Conservation (phyloP, 2,888 invertebrate species). For the Lamellibrachia columna region DNA sequence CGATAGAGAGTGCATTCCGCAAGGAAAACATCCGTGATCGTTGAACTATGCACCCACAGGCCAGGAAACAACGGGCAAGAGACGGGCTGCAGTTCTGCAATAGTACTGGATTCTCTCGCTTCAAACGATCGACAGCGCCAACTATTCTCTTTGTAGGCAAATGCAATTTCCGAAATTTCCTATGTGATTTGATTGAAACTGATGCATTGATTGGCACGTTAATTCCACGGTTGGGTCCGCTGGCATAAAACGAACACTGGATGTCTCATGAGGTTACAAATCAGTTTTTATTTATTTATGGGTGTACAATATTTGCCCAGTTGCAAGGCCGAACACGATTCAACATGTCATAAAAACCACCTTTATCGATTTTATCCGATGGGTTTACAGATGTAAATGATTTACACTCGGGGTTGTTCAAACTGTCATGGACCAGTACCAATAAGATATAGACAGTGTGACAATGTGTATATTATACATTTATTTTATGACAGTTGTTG, state of each 20-base stretch:
- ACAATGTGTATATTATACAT: too few relatives aligned
- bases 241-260: neutral
- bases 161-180: neutral
- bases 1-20: neutral
- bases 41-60: neutral
- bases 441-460: too few relatives aligned
- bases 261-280: neutral
- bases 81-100: neutral
- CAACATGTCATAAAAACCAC: neutral
- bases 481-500: too few relatives aligned
- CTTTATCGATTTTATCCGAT: too few relatives aligned
- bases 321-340: too few relatives aligned
- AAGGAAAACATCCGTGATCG: neutral
- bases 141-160: neutral
- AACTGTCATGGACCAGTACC: too few relatives aligned
- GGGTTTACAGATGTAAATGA: too few relatives aligned
- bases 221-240: neutral
- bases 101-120: neutral
- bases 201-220: neutral
- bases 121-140: neutral
- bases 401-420: too few relatives aligned
- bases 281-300: neutral
- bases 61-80: neutral
- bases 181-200: neutral
- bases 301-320: neutral